Conservation (phyloP, 2,113 vertebrate species). For the Microtus pennsylvanicus region DNA sequence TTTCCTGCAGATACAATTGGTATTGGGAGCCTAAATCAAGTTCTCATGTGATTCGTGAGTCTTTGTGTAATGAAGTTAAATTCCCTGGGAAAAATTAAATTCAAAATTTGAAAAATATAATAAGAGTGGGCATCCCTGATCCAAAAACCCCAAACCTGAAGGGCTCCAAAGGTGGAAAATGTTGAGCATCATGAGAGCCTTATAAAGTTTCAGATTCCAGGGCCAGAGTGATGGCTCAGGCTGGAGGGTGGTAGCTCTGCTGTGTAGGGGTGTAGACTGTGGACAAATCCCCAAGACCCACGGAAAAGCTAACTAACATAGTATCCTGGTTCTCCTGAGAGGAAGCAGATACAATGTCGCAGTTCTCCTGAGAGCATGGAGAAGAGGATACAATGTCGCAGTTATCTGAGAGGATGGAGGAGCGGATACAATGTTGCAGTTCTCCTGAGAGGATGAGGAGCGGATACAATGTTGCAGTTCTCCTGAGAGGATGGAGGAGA, state of each 20-base stretch:
- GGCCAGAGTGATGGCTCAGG: background rate
- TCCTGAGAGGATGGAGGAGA: too few relatives aligned
- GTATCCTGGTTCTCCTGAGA: too few relatives aligned
- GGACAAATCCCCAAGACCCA: background rate
- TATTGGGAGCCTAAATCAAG: background rate
- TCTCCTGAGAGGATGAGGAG: background rate
- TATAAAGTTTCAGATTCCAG: background rate
- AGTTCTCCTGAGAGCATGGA: too few relatives aligned
- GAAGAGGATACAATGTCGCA: too few relatives aligned
- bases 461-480: too few relatives aligned
- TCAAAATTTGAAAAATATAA: background rate
- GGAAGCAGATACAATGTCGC: too few relatives aligned
- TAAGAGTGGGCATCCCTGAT: background rate
- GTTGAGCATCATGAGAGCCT: background rate
- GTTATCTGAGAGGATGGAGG: too few relatives aligned
- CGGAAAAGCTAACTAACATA: background rate
- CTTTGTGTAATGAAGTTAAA: slow-evolving; percentile 21
- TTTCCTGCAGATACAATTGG: background rate
- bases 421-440: too few relatives aligned
- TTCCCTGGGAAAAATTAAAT: slow-evolving; percentile 17
- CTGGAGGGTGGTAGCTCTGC: background rate
- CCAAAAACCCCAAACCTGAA: background rate
- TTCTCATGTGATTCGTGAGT: slow-evolving; percentile 17
- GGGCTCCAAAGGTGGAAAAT: background rate
- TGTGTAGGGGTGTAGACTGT: too few relatives aligned